Evolutionary conservation across 2,888 invertebrate genomes (phyloP).

Genomic region (Agonum fuliginosum): DNA sequence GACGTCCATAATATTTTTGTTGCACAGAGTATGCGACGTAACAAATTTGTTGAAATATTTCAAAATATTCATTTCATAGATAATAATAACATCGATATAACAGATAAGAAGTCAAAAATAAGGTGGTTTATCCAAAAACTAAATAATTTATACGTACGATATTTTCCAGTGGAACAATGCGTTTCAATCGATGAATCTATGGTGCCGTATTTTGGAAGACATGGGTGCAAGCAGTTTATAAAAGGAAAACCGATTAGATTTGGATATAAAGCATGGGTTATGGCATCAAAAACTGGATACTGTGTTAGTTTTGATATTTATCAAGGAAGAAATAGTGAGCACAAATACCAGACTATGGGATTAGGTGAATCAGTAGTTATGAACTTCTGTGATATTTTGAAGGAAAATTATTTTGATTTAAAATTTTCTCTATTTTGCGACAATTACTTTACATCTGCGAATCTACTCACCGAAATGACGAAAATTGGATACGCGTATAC

Average conservation of each 20-base stretch:
- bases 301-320: constrained; percentile 22
- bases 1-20: background rate
- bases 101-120: background rate
- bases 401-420: background rate
- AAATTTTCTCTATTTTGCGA: constrained; percentile 2
- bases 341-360: background rate
- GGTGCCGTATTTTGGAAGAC: constrained; percentile 19
- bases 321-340: background rate
- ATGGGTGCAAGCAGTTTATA: constrained; percentile 16
- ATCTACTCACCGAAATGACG: background rate
- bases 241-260: constrained; percentile 24
- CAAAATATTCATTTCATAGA: background rate
- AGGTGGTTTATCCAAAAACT: background rate
- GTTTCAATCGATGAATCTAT: background rate
- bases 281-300: background rate
- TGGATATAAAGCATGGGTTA: constrained; percentile 2
- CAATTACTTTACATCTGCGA: constrained; percentile 12
- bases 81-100: background rate
- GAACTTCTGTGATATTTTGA: background rate
- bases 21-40: background rate
- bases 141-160: background rate
- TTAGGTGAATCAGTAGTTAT: background rate
- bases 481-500: constrained; percentile 35
- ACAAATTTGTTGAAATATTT: background rate
- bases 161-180: background rate